A percentile compares a stretch with the other conserved stretches of the same genome.
Evolutionary conservation across 1,140 invertebrate species (phyloP).

Genomic region (Ctenoplectra terminalis): DNA sequence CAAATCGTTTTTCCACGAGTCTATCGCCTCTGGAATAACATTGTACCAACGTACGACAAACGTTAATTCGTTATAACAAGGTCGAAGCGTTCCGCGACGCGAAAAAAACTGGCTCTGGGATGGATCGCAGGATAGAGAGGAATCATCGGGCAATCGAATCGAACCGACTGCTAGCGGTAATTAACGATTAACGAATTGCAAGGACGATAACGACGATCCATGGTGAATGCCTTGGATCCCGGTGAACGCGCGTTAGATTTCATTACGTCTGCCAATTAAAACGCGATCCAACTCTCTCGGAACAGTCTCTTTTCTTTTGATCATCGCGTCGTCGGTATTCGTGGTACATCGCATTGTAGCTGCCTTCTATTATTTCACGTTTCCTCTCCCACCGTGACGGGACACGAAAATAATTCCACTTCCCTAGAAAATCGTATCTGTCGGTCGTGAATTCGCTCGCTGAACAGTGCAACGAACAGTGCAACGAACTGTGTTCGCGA

Average conservation of each 20-base stretch:
- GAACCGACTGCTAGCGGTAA: neutral
- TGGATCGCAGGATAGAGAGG: neutral
- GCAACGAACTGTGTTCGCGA: neutral
- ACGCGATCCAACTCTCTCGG: conserved; percentile 1
- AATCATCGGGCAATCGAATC: neutral
- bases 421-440: neutral
- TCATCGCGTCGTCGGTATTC: neutral
- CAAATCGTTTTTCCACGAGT: neutral
- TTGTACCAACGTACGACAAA: neutral
- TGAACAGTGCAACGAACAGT: neutral
- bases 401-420: neutral
- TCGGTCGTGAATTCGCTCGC: neutral
- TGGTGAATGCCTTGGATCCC: neutral
- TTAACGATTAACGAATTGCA: conserved; percentile 29
- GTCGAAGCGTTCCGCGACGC: neutral
- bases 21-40: conserved; percentile 20
- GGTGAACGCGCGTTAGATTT: neutral
- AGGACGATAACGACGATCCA: neutral
- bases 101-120: neutral
- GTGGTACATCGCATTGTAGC: neutral
- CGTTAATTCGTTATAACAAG: neutral
- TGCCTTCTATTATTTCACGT: neutral
- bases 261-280: conserved; percentile 36
- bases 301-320: neutral
- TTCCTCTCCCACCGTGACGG: conserved; percentile 8